phyloP scores from a whole-genome alignment of 2,888 invertebrate genomes.

The Hyposoter dolosus region DNA sequence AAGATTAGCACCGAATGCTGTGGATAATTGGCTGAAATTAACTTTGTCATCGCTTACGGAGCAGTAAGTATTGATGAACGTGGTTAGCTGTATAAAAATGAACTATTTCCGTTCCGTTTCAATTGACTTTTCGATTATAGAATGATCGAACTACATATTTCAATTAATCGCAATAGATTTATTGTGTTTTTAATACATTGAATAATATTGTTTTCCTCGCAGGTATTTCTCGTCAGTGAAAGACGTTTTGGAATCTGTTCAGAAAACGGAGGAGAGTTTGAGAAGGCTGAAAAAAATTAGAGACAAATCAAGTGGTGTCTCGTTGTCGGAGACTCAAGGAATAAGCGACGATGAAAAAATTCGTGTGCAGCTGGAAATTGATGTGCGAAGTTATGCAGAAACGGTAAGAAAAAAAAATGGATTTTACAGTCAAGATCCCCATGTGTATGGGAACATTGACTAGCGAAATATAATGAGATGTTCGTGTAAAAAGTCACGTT shows the following conservation, averaged over 20 bases:
- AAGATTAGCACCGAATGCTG: slow-evolving; percentile 82
- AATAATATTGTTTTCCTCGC: slow-evolving; percentile 67
- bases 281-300: slow-evolving; percentile 94
- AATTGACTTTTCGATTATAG: background rate
- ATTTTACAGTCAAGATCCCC: too few relatives aligned
- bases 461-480: background rate
- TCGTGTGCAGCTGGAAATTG: slow-evolving; percentile 94
- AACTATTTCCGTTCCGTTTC: background rate
- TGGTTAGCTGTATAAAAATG: background rate
- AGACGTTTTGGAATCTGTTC: slow-evolving; percentile 96
- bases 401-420: slow-evolving; percentile 83
- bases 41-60: slow-evolving; percentile 85
- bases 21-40: slow-evolving; percentile 83
- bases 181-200: background rate
- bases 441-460: background rate
- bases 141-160: background rate
- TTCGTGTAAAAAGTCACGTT: background rate
- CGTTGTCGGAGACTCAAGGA: slow-evolving; percentile 86
- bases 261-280: slow-evolving; percentile 97
- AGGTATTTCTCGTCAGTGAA: slow-evolving; percentile 91
- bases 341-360: slow-evolving; percentile 97
- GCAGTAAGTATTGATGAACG: slow-evolving; percentile 83
- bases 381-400: slow-evolving; percentile 91
- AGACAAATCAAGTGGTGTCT: slow-evolving; percentile 86
- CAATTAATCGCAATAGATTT: background rate